A percentile compares a stretch with the other conserved stretches of the same genome.
Conservation (phyloP, 1,140 invertebrate species). For the Globodera rostochiensis region DNA sequence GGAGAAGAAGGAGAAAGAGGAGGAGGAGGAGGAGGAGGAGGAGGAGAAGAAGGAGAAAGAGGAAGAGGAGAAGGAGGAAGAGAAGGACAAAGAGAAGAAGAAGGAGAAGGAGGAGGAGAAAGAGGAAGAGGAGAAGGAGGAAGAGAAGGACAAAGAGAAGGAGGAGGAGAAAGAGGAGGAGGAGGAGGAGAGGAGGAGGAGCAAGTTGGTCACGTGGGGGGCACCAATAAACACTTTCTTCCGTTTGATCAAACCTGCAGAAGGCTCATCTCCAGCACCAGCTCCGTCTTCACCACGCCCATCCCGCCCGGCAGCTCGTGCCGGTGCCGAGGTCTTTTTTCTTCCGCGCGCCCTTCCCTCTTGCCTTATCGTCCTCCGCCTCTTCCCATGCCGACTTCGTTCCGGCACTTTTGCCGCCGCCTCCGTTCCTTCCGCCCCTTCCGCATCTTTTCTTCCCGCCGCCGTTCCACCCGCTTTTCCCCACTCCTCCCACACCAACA, state of each 20-base stretch:
- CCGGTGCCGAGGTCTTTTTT: not conserved
- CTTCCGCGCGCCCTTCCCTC: not conserved
- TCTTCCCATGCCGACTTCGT: not conserved
- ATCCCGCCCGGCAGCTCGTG: not conserved
- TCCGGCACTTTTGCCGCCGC: not conserved
- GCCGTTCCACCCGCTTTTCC: not conserved
- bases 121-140: not conserved
- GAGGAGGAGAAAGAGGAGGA: not conserved
- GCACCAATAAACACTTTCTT: too few species aligned
- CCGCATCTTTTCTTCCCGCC: slow-evolving; percentile 9
- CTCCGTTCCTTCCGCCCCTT: slow-evolving; percentile 14
- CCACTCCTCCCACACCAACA: not conserved
- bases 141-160: not conserved
- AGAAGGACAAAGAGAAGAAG: not conserved
- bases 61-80: not conserved
- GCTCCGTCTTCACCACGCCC: not conserved
- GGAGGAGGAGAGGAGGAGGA: not conserved
- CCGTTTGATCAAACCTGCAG: not conserved
- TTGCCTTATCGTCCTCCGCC: not conserved
- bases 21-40: not conserved
- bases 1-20: not conserved
- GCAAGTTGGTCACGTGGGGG: not conserved
- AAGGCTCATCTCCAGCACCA: not conserved
- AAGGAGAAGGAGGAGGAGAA: not conserved
- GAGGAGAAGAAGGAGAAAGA: not conserved